Evolutionary conservation across 2,888 invertebrate genomes (phyloP).

Genomic region (Hyposoter didymator): DNA sequence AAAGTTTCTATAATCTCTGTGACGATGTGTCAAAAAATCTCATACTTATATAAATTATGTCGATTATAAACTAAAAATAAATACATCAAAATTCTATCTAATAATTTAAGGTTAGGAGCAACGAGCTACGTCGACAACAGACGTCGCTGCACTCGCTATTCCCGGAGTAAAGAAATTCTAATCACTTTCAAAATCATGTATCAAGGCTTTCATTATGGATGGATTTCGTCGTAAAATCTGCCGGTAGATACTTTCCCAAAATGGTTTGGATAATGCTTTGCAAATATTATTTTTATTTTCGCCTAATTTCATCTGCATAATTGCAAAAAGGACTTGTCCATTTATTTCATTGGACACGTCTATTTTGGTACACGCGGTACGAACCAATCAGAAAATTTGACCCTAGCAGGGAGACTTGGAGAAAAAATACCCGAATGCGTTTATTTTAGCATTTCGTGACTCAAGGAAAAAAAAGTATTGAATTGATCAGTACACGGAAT

Average conservation of each 20-base stretch:
- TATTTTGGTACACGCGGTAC: constrained; percentile 23
- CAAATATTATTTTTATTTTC: neutral
- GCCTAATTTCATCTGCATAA: neutral
- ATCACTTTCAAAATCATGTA: neutral
- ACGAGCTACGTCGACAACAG: neutral
- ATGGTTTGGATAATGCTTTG: neutral
- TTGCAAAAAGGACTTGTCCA: neutral
- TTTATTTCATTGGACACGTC: constrained; percentile 18
- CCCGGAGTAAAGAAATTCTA: neutral
- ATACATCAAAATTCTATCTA: neutral
- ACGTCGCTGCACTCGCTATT: constrained; percentile 24
- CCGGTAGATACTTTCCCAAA: too few relatives aligned
- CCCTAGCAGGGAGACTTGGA: neutral
- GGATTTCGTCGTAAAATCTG: too few relatives aligned
- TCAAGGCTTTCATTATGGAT: neutral
- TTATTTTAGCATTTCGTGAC: neutral
- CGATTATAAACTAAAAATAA: constrained; percentile 51
- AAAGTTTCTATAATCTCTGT: constrained; percentile 27
- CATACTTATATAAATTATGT: constrained; percentile 51
- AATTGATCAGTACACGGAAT: neutral
- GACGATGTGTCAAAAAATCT: neutral
- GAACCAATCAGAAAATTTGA: constrained; percentile 7
- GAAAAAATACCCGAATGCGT: neutral
- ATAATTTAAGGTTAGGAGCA: constrained; percentile 42
- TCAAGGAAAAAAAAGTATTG: neutral